These are phyloP conservation scores for Macrosteles quadrilineatus DNA, from an alignment of 1,140 invertebrate genomes.

Conservation along the genomic window DNA sequence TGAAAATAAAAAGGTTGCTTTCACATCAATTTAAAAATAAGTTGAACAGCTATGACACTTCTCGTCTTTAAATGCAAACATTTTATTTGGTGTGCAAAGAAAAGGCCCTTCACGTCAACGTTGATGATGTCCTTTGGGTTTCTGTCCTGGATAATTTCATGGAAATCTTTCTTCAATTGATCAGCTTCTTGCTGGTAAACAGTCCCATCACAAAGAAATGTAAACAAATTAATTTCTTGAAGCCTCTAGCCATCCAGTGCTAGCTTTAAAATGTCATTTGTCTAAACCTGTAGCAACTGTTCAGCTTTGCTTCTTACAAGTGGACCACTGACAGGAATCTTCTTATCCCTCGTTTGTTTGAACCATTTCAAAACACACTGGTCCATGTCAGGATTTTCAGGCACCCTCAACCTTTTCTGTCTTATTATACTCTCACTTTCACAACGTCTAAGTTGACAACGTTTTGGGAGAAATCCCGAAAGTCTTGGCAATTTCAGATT, in stretches of 20 bases:
- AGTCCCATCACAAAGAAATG: background rate
- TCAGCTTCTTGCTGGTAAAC: conserved; percentile 1
- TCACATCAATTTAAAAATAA: too few species aligned
- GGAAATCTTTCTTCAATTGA: conserved; percentile 10
- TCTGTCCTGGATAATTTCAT: conserved; percentile 15
- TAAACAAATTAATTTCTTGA: background rate
- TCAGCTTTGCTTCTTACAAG: conserved; percentile 18
- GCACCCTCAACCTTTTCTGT: background rate
- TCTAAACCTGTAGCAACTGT: conserved; percentile 15
- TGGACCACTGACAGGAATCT: conserved; percentile 5
- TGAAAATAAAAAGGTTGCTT: too few species aligned
- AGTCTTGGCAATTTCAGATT: conserved; percentile 16
- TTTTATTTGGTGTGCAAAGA: conserved; percentile 13
- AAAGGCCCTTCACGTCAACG: conserved; percentile 1
- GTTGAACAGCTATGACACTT: conserved; percentile 22
- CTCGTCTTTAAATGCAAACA: conserved; percentile 26
- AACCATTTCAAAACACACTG: conserved; percentile 34
- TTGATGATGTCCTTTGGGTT: background rate
- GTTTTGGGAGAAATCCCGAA: background rate
- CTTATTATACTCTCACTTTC: conserved; percentile 7
- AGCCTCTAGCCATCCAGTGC: conserved; percentile 2
- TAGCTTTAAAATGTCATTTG: conserved; percentile 25
- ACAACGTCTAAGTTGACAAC: background rate
- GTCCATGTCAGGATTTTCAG: conserved; percentile 2
- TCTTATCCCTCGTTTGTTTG: conserved; percentile 12